Evolutionary conservation across 2,888 invertebrate genomes (phyloP), one percentile per base, ranked within the genome.

Genomic region (Endotricha flammealis): DNA sequence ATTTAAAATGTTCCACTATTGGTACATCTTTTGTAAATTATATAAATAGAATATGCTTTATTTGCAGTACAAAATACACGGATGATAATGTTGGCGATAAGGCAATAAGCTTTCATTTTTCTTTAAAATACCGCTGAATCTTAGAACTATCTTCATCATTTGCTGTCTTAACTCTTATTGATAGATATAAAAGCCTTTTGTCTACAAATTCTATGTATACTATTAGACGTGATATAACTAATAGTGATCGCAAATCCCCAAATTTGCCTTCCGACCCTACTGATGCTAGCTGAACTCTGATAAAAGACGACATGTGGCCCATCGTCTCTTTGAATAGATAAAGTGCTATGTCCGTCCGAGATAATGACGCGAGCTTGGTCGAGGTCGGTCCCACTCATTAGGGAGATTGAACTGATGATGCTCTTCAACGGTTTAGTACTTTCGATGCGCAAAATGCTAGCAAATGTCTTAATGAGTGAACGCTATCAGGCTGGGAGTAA

Each of bases 11-110:
- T n/a, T n/a, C n/a, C n/a, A n/a, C n/a, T n/a, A n/a, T n/a, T n/a
- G n/a, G n/a, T n/a, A n/a, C n/a, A n/a, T n/a, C n/a, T n/a, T n/a
- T n/a, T n/a, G n/a, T n/a, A n/a, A n/a, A n/a, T n/a, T 57, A 60
- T 62, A 63, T 66, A 69, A 61, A 65, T 65, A 61, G 49, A 64
- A 64, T 54, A 61, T 64, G 58, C 58, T 47, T 50, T 65, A 71
- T 71, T 73, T 53, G 46, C 31, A 32, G 22, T 23, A 13, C 23
- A 13, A 8, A 11, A 12, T 13, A 8, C 14, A 4, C 31, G n/a
- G n/a, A n/a, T n/a, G n/a, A n/a, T n/a, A n/a, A n/a, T n/a, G n/a
- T n/a, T n/a, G n/a, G n/a, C n/a, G n/a, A n/a, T n/a, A n/a, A n/a
- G n/a, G n/a, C 23, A 32, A 23, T 23, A 32, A 32, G 12, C 23